phyloP scores from a whole-genome alignment of 2,888 invertebrate species.

The Hypselothyrea guttata region DNA sequence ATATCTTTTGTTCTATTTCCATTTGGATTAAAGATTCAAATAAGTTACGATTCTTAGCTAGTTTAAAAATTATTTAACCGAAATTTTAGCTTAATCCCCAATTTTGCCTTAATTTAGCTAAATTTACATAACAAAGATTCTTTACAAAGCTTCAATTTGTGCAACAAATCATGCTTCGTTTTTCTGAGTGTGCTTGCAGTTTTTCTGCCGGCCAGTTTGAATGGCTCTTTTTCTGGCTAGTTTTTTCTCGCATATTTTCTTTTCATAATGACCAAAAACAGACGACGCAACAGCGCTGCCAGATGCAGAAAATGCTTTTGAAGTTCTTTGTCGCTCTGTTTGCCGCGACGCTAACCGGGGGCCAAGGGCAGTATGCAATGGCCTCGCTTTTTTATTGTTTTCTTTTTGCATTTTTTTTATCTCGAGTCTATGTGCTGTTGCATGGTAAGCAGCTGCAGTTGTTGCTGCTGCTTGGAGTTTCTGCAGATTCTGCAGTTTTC shows the following conservation, averaged over 20 bases:
- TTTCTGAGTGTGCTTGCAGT: constrained; percentile 3
- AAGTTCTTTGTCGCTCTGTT: constrained; percentile 53
- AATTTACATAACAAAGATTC: too few relatives aligned
- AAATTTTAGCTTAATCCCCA: too few relatives aligned
- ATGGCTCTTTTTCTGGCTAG: constrained; percentile 10
- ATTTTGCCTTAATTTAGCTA: too few relatives aligned
- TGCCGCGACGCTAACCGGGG: background rate
- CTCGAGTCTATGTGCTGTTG: too few relatives aligned
- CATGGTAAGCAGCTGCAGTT: constrained; percentile 33
- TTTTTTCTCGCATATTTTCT: constrained; percentile 53
- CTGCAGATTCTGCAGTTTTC: constrained; percentile 42
- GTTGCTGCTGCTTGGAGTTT: background rate
- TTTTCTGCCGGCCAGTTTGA: constrained; percentile 17
- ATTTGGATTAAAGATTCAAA: too few relatives aligned
- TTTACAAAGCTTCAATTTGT: too few relatives aligned
- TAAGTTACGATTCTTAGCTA: too few relatives aligned
- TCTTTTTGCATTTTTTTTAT: constrained; percentile 32
- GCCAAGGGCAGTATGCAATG: constrained; percentile 55
- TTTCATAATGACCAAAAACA: constrained; percentile 74
- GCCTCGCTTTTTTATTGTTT: constrained; percentile 41
- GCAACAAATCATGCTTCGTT: too few relatives aligned
- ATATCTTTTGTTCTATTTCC: too few relatives aligned
- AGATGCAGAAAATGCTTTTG: constrained; percentile 65
- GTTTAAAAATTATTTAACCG: too few relatives aligned
- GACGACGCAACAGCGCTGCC: constrained; percentile 35